A percentile compares a stretch with the other conserved stretches of the same genome.
Conservation (phyloP, 2,888 invertebrate genomes). For the Oconnorella tubifera region DNA sequence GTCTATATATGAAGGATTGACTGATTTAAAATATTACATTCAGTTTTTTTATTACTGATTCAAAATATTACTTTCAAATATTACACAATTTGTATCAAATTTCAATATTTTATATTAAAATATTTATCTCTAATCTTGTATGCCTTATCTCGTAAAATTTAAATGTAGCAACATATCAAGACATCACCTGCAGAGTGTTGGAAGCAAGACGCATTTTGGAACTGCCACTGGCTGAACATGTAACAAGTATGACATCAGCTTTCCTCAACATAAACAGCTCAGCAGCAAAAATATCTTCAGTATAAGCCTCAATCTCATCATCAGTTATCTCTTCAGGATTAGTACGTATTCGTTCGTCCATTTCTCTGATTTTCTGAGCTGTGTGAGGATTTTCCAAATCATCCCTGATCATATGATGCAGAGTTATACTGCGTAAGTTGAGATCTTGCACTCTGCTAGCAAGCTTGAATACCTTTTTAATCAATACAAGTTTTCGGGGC, state of each 20-base stretch:
- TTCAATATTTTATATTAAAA: too few relatives aligned
- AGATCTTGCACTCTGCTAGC: slow-evolving; percentile 18
- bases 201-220: not conserved
- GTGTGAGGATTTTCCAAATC: slow-evolving; percentile 1
- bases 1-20: too few relatives aligned
- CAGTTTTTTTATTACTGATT: too few relatives aligned
- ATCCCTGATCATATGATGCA: slow-evolving; percentile 31
- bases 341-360: slow-evolving; percentile 3
- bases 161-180: too few relatives aligned
- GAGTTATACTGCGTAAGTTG: slow-evolving; percentile 10
- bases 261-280: not conserved
- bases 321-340: slow-evolving; percentile 3
- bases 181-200: slow-evolving; percentile 7
- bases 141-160: too few relatives aligned
- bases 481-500: slow-evolving; percentile 22
- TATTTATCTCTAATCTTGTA: too few relatives aligned
- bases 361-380: not conserved
- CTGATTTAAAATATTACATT: too few relatives aligned
- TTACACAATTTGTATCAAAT: too few relatives aligned
- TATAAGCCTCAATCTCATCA: not conserved
- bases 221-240: slow-evolving; percentile 8
- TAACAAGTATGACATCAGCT: slow-evolving; percentile 13
- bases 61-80: too few relatives aligned
- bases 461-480: slow-evolving; percentile 2
- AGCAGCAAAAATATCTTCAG: not conserved